phyloP scores from a whole-genome alignment of 2,113 vertebrate species.

The Ia io region DNA sequence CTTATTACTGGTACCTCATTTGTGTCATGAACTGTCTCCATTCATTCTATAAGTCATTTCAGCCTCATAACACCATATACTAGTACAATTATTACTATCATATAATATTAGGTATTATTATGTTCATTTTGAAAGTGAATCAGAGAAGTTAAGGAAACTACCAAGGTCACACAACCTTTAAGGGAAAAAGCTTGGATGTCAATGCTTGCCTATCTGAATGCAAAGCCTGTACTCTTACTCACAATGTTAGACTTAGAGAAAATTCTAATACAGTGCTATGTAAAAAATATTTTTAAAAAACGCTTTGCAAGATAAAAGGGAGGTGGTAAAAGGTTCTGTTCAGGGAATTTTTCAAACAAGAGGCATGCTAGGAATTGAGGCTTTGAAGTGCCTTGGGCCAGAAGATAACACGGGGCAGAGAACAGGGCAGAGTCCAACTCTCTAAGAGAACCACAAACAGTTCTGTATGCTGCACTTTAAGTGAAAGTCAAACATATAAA shows the following conservation, averaged over 20 bases:
- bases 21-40: background rate
- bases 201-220: background rate
- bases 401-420: conserved; percentile 26
- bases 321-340: background rate
- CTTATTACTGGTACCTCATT: background rate
- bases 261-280: background rate
- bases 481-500: conserved; percentile 41
- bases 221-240: background rate
- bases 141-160: background rate
- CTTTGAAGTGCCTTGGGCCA: conserved; percentile 34
- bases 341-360: conserved; percentile 52
- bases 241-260: background rate
- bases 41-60: background rate
- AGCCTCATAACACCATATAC: background rate
- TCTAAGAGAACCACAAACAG: conserved; percentile 19
- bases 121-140: background rate
- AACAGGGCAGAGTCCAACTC: background rate
- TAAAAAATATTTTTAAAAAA: background rate
- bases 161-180: background rate
- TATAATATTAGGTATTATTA: background rate
- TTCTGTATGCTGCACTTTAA: conserved; percentile 4
- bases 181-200: background rate
- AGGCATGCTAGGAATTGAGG: background rate
- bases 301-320: background rate
- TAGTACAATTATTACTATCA: background rate